phyloP scores from a whole-genome alignment of 2,888 invertebrate genomes.

The Graphium colonna region DNA sequence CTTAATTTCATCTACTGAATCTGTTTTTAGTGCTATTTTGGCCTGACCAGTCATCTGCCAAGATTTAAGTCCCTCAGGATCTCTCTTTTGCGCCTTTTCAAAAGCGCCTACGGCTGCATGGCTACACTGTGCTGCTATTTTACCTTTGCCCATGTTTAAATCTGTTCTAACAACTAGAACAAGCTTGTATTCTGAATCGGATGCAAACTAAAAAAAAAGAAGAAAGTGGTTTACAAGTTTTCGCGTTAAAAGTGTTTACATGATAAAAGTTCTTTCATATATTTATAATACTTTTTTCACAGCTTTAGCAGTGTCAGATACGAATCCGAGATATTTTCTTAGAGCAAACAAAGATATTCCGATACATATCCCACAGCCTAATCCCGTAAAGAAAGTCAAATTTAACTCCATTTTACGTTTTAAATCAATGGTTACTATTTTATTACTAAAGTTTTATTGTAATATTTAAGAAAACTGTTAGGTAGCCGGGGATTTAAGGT shows the following conservation, averaged over 20 bases:
- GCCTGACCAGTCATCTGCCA: slow-evolving; percentile 88
- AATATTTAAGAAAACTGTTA: too few relatives aligned
- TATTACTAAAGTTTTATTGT: neutral
- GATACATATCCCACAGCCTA: slow-evolving; percentile 69
- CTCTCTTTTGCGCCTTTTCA: slow-evolving; percentile 82
- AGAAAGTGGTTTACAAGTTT: neutral
- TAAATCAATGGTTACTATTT: slow-evolving; percentile 44
- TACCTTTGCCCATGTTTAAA: slow-evolving; percentile 96
- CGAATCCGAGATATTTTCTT: slow-evolving; percentile 47
- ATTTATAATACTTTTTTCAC: slow-evolving; percentile 45
- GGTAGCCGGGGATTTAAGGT: too few relatives aligned
- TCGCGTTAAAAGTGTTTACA: neutral
- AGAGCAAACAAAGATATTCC: slow-evolving; percentile 65
- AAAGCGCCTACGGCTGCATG: slow-evolving; percentile 95
- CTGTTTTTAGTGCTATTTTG: slow-evolving; percentile 92
- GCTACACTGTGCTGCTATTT: slow-evolving; percentile 96
- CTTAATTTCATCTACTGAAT: slow-evolving; percentile 86
- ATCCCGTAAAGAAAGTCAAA: slow-evolving; percentile 58
- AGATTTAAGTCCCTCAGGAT: slow-evolving; percentile 78
- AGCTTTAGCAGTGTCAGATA: slow-evolving; percentile 40
- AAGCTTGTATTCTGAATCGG: slow-evolving; percentile 85
- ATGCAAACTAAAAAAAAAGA: slow-evolving; percentile 51
- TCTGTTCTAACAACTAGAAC: slow-evolving; percentile 93
- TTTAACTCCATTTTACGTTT: slow-evolving; percentile 64
- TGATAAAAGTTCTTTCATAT: too few relatives aligned